Evolutionary conservation across 2,888 invertebrate species (phyloP), one percentile per base, ranked within the genome.

Genomic region (Chrysolina oricalcia): DNA sequence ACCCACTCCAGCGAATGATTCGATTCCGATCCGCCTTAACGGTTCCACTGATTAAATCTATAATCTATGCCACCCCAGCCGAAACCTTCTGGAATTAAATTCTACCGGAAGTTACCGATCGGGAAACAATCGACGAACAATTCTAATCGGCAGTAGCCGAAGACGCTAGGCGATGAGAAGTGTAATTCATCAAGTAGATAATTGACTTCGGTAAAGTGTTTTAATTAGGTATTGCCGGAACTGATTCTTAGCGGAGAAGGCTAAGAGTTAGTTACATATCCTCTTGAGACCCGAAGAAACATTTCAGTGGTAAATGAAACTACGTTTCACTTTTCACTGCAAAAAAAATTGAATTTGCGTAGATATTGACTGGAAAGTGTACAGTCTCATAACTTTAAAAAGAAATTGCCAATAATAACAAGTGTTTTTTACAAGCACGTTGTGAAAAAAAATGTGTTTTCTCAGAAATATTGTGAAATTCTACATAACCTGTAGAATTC

Each of bases 31-130:
- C 81, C 83, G 83, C 83, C 83, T 79, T 78, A 78, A 78, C 78
- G 80, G 77, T 80, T 79, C 80, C 79, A 77, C 82, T 84, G 83
- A 84, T 84, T 84, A 82, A 81, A 81, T 82, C 80, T 76, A 78
- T 80, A 82, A 81, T 82, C 81, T 81, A 81, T 79, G 78, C 82
- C 81, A 78, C 81, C 81, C 81, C 76, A 53, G 70, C 68, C 66
- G 73, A 59, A 53, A 48, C 46, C 63, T 59, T 72, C 70, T 70
- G 76, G 76, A 76, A 76, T 76, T 76, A 70, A 76, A 76, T 76
- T 73, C 62, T 53, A 70, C 66, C 76, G 76, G 76, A 76, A 76
- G 63, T 76, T 70, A 56, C 76, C 76, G 73, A 76, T 76, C 73
- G 76, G 66, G 66, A 76, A 76, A 76, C 70, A 76, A 76, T 76